A percentile compares a stretch with the other conserved stretches of the same genome.
Conservation (phyloP, 1,140 invertebrate genomes). For the Brachystomella parvula region DNA sequence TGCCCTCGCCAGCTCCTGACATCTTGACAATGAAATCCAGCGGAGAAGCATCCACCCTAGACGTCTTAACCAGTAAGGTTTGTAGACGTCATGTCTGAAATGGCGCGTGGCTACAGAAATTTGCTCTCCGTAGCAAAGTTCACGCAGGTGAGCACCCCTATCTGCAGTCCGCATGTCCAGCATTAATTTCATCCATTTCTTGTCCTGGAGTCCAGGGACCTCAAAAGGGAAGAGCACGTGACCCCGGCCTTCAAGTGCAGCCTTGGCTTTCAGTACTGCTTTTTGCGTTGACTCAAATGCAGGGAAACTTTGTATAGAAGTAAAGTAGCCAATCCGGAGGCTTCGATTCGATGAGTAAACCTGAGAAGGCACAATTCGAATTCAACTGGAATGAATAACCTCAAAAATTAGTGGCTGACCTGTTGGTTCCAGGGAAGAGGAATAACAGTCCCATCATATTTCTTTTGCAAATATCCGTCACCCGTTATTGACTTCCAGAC, state of each 20-base stretch:
- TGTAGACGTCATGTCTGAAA: neutral
- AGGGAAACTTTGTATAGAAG: neutral
- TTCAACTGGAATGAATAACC: too few species aligned
- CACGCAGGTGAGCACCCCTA: neutral
- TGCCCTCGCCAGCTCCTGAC: neutral
- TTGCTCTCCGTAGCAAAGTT: neutral
- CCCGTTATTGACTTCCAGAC: conserved; percentile 13
- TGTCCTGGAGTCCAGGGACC: conserved; percentile 6
- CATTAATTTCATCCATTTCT: neutral
- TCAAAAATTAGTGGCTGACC: conserved; percentile 11
- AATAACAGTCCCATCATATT: conserved; percentile 20
- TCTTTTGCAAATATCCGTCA: neutral
- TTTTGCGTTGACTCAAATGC: conserved; percentile 17
- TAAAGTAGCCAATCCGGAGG: conserved; percentile 27
- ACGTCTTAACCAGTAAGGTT: neutral
- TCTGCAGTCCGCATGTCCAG: neutral
- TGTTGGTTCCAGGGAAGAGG: conserved; percentile 34
- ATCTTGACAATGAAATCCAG: neutral
- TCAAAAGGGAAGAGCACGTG: conserved; percentile 21
- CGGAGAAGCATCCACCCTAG: neutral
- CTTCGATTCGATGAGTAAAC: neutral
- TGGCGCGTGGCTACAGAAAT: neutral
- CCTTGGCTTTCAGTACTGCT: conserved; percentile 18
- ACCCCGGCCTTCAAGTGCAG: conserved; percentile 3
- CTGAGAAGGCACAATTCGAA: neutral